Evolutionary conservation across 2,888 invertebrate genomes (phyloP).

Genomic region (Melanostoma mellinum): DNA sequence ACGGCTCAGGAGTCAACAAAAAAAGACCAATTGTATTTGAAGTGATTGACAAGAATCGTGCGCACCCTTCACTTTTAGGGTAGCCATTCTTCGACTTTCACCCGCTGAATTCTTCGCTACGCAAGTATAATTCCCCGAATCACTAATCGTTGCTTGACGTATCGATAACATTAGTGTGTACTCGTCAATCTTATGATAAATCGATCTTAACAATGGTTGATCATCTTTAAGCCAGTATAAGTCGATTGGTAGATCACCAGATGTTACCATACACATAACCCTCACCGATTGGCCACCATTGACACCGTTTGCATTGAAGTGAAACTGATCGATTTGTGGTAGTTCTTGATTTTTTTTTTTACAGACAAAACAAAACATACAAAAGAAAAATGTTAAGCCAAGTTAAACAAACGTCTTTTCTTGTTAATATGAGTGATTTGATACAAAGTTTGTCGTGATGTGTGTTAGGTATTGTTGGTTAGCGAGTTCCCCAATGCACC

Average conservation of each 20-base stretch:
- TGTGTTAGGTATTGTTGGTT: slow-evolving; percentile 46
- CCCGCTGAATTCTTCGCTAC: slow-evolving; percentile 84
- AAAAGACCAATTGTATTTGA: not conserved
- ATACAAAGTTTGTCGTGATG: slow-evolving; percentile 44
- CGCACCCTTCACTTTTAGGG: slow-evolving; percentile 84
- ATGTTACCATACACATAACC: slow-evolving; percentile 86
- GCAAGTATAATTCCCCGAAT: slow-evolving; percentile 85
- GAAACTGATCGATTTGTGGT: slow-evolving; percentile 84
- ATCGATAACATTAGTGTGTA: slow-evolving; percentile 82
- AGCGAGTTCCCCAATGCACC: slow-evolving; percentile 61
- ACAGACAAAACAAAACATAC: slow-evolving; percentile 17
- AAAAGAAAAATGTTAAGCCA: slow-evolving; percentile 51
- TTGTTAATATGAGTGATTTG: slow-evolving; percentile 63
- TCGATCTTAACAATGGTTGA: slow-evolving; percentile 79
- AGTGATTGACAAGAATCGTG: slow-evolving; percentile 15
- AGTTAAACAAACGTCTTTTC: slow-evolving; percentile 43
- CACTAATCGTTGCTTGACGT: slow-evolving; percentile 81
- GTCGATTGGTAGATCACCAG: slow-evolving; percentile 90
- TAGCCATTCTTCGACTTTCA: slow-evolving; percentile 83
- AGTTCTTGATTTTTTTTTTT: slow-evolving; percentile 77
- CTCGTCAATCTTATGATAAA: slow-evolving; percentile 82
- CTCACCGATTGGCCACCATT: slow-evolving; percentile 83
- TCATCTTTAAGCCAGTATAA: slow-evolving; percentile 86
- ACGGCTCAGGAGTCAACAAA: not conserved
- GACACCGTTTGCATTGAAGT: slow-evolving; percentile 82